Base-by-base conservation (phyloP, 2,888 invertebrate species). In the Eupithecia inturbata region DNA sequence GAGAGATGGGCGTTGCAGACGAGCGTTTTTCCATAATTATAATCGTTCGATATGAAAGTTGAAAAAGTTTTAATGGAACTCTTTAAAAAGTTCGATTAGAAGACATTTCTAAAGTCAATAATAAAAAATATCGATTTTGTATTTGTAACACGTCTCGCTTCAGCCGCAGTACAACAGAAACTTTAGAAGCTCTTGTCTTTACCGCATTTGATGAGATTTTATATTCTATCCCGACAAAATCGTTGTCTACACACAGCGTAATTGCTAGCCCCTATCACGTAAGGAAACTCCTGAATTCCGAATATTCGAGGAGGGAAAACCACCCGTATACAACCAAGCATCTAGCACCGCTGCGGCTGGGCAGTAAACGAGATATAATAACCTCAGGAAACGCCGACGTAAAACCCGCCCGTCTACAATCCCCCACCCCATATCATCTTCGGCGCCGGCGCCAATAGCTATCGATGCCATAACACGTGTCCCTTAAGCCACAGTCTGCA, bases 361-460 rank as follows among this genome's bases (percentile, higher is more conserved):
- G 39, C 12, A 3, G 26, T 53, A n/a, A 53, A 26, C 12, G 22
- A n/a, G 26, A 10, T 62, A n/a, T 45, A 45, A 7, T 6, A 7
- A 6, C 19, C n/a, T 45, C 19, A 45, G 9, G 16, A 45, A 45
- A 45, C 7, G 45, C 19, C n/a, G n/a, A 36, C 64, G 33, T 6
- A 9, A 9, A 67, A 73, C 77, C 67, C 88, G 91, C 87, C 69
- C 73, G 88, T 88, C 78, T 89, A 74, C 77, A 1, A 26, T 12
- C 19, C 64, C 72, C 66, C 86, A 87, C 83, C 88, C 89, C 87
- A 81, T 79, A 78, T 78, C 79, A 80, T 78, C 75, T 81, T 76
- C 84, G 87, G 88, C 93, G 92, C 93, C 90, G 92, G 92, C 92
- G 93, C 92, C 91, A 87, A 82, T 88, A 90, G 90, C 88, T 91